Evolutionary conservation across 2,888 invertebrate species (phyloP), one percentile per base, ranked within the genome.

Genomic region (Thyatira batis): DNA sequence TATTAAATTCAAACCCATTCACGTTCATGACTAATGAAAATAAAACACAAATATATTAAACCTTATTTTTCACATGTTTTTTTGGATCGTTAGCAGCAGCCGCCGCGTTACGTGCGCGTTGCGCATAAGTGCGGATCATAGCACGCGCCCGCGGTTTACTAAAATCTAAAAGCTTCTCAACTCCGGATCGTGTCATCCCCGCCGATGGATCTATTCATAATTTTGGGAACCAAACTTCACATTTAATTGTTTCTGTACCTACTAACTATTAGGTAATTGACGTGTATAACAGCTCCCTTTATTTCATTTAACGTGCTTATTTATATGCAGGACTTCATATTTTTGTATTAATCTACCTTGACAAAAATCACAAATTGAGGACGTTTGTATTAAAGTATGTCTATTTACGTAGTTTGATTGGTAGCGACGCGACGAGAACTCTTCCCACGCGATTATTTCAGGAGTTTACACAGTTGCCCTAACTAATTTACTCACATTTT

Each of bases 51-150:
- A n/a, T 8, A 39, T 17, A 39, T 17, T 39, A 71, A 74, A 78
- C 82, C 68, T 68, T 78, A 60, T 77, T 79, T 63, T 66, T 80
- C 57, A 75, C 79, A 71, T 78, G 80, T 74, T 80, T 85, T 63
- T 76, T 82, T 43, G 67, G 57, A 55, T 53, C 55, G 53, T 71
- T 71, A 61, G 44, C 70, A 58, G 39, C 65, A 57, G 67, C 59
- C 53, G 61, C 53, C 50, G 67, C 65, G 58, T 63, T 57, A 45
- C 73, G 71, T 55, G 64, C 55, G 45, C 72, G 70, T 43, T 68
- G 71, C 67, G 72, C 82, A 70, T 71, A 72, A 63, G 80, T 75
- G 67, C 79, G 79, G 75, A 73, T 78, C 80, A 76, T 76, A 61
- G 54, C 68, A 63, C 57, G 60, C 76, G 72, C 67, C 63, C 73